Percentiles rank a stretch among this genome's conserved stretches.
These are phyloP conservation scores for Threskiornis aethiopicus DNA, from an alignment of 2,797 vertebrate species.

Conservation along the genomic window DNA sequence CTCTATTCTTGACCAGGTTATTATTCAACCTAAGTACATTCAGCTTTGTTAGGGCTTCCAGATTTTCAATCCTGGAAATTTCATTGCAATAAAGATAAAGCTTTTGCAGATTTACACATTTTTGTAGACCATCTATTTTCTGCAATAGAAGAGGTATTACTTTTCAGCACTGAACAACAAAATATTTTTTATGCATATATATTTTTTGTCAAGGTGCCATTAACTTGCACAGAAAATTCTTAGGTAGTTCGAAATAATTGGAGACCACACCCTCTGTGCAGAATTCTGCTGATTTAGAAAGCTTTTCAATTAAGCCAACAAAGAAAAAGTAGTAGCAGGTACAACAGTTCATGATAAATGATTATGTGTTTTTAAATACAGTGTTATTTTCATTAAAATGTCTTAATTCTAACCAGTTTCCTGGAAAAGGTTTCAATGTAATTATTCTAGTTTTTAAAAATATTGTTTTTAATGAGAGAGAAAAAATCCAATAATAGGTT, in stretches of 20 bases:
- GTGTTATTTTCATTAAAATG: not conserved
- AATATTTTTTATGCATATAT: no score
- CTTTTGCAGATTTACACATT: constrained; percentile 80
- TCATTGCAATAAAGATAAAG: constrained; percentile 85
- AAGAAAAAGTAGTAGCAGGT: not conserved
- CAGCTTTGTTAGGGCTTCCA: constrained; percentile 75
- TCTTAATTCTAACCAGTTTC: not conserved
- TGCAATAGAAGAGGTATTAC: constrained; percentile 27
- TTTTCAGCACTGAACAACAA: not conserved
- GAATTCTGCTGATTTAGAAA: not conserved
- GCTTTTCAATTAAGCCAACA: not conserved
- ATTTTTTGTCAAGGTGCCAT: not conserved
- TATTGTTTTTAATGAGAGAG: not conserved
- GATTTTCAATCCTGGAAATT: constrained; percentile 80
- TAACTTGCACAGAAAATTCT: not conserved
- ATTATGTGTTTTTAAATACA: not conserved
- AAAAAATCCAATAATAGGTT: not conserved
- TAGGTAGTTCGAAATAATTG: not conserved
- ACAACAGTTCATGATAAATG: not conserved
- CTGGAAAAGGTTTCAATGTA: not conserved
- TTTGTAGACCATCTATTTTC: constrained; percentile 80
- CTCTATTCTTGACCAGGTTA: constrained; percentile 80
- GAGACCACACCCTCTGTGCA: not conserved
- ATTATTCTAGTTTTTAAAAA: not conserved
- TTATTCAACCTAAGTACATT: constrained; percentile 84